phyloP scores from a whole-genome alignment of 2,113 vertebrate genomes.

The Alligator mississippiensis region DNA sequence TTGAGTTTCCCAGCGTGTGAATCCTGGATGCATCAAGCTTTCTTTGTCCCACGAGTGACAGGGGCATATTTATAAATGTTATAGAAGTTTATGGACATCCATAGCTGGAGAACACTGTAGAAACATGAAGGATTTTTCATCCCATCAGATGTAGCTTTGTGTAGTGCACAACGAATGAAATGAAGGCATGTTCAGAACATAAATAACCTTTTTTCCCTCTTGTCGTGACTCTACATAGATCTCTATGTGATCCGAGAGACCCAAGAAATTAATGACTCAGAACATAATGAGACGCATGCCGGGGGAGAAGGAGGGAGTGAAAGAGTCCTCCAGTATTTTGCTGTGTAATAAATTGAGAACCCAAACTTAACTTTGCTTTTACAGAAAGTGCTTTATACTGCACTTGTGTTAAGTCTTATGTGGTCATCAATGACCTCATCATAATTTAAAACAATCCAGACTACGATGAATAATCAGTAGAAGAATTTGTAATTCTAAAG shows the following conservation, averaged over 20 bases:
- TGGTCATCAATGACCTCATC: neutral
- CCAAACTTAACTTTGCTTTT: neutral
- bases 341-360: neutral
- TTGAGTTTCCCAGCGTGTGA: neutral
- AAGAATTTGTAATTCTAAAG: neutral
- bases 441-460: neutral
- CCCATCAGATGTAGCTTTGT: neutral
- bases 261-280: neutral
- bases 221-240: neutral
- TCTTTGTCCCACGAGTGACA: neutral
- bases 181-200: neutral
- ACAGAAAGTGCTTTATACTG: neutral
- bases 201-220: rapidly evolving
- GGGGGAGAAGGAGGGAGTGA: neutral
- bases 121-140: rapidly evolving
- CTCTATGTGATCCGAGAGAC: neutral
- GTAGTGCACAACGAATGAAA: rapidly evolving
- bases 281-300: neutral
- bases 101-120: neutral
- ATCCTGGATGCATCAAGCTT: neutral
- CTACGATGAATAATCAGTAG: neutral
- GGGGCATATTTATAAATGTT: neutral
- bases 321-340: neutral
- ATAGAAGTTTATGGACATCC: neutral
- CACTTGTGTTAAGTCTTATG: neutral